These are phyloP conservation scores for Acanthoscelides obtectus DNA, from an alignment of 2,888 invertebrate species.

Conservation along the genomic window DNA sequence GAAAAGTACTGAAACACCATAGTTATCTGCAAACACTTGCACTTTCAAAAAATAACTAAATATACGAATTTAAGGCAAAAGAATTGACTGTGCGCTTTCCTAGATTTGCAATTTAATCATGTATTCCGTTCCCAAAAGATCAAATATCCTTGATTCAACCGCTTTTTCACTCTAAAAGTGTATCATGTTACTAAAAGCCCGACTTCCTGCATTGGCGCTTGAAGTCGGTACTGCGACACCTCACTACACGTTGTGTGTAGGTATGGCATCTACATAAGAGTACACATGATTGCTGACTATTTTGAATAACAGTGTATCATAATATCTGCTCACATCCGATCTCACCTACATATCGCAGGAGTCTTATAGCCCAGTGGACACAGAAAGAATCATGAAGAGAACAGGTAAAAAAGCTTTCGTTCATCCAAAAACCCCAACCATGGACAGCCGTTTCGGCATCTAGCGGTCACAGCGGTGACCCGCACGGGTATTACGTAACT, in stretches of 20 bases:
- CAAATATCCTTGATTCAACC: neutral
- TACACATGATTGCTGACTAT: neutral
- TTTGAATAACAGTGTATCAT: neutral
- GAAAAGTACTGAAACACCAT: too few species aligned
- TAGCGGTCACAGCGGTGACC: too few species aligned
- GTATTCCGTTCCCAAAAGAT: neutral
- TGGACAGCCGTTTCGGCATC: too few species aligned
- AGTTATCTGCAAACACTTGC: too few species aligned
- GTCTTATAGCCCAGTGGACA: neutral
- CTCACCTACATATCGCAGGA: neutral
- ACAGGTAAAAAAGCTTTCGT: too few species aligned
- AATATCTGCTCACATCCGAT: neutral
- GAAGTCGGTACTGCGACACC: neutral
- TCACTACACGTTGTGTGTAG: neutral
- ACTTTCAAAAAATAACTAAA: too few species aligned
- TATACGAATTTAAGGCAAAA: too few species aligned
- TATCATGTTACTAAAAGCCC: neutral
- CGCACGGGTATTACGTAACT: too few species aligned
- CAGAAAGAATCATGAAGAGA: too few species aligned
- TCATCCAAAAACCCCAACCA: too few species aligned
- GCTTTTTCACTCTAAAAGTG: neutral
- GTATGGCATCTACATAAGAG: neutral
- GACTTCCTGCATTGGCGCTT: neutral
- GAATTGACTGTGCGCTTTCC: too few species aligned
- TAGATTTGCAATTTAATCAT: neutral